A percentile compares a stretch with the other conserved stretches of the same genome.
phyloP scores from a whole-genome alignment of 2,888 invertebrate species.

The Auanema freiburgensis region DNA sequence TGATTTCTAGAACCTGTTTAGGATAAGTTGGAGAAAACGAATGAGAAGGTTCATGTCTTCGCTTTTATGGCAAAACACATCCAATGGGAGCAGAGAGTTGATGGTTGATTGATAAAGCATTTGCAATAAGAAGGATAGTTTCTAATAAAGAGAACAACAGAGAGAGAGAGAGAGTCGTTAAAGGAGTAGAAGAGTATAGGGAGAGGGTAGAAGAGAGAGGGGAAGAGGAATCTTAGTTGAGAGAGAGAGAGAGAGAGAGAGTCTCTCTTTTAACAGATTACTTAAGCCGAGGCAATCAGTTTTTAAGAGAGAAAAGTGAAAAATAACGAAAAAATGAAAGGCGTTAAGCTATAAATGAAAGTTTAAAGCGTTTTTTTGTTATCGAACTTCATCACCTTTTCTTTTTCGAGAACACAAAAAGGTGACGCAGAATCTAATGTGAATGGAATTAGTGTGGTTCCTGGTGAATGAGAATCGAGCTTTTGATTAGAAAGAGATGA shows the following conservation, averaged over 20 bases:
- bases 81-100: not conserved
- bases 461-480: no score
- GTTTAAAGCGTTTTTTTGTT: no score
- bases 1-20: not conserved
- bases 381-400: no score
- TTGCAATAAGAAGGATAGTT: not conserved
- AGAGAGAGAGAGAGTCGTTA: not conserved
- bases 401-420: no score
- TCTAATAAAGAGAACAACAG: not conserved
- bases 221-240: not conserved
- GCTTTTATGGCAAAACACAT: not conserved
- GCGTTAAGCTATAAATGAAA: no score
- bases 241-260: not conserved
- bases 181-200: not conserved
- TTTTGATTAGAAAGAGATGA: no score
- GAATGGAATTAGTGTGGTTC: no score
- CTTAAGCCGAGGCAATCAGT: no score
- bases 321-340: no score
- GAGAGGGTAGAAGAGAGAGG: not conserved
- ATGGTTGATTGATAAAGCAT: not conserved
- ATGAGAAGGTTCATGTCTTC: conserved; percentile 2
- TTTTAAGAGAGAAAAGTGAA: no score
- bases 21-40: conserved; percentile 1
- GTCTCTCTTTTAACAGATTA: not conserved
- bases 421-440: no score